Evolutionary conservation across 2,113 vertebrate species (phyloP).

Genomic region (Bos taurus): DNA sequence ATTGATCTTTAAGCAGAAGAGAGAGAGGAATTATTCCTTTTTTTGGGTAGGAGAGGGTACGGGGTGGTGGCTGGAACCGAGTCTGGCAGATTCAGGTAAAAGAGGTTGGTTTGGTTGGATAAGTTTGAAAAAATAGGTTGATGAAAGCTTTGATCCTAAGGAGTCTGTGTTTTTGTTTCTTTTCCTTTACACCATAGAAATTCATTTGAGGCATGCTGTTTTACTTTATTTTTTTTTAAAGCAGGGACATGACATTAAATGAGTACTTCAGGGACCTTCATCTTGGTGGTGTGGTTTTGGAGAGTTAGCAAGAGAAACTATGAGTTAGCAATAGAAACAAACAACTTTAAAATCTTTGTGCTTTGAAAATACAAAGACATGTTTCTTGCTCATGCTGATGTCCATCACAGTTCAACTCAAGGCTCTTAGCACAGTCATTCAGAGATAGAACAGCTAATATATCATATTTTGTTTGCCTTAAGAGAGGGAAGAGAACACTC

Average conservation of each 20-base stretch:
- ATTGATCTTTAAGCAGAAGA: not conserved
- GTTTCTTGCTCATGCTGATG: not conserved
- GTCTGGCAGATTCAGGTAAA: not conserved
- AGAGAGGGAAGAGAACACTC: not conserved
- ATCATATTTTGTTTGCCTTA: not conserved
- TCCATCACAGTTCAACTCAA: not conserved
- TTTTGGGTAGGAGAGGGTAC: not conserved
- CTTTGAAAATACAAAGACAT: not conserved
- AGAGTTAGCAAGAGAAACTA: not conserved
- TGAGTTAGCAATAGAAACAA: not conserved
- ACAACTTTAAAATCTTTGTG: not conserved
- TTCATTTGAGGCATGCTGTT: not conserved
- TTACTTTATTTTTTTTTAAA: not conserved
- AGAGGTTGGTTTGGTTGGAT: not conserved
- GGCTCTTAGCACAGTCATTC: not conserved
- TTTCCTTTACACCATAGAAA: not conserved
- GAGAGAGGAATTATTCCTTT: not conserved
- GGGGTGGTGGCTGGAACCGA: not conserved
- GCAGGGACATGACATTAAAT: not conserved
- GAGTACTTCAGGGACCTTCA: not conserved
- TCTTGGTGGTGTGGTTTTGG: not conserved
- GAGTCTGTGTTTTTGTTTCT: not conserved
- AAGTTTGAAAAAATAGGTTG: not conserved
- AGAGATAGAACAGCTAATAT: not conserved
- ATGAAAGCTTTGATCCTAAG: not conserved